Evolutionary conservation across 1,140 invertebrate genomes (phyloP), one percentile per base, ranked within the genome.

Genomic region (Aphaenogaster ashmeadi): DNA sequence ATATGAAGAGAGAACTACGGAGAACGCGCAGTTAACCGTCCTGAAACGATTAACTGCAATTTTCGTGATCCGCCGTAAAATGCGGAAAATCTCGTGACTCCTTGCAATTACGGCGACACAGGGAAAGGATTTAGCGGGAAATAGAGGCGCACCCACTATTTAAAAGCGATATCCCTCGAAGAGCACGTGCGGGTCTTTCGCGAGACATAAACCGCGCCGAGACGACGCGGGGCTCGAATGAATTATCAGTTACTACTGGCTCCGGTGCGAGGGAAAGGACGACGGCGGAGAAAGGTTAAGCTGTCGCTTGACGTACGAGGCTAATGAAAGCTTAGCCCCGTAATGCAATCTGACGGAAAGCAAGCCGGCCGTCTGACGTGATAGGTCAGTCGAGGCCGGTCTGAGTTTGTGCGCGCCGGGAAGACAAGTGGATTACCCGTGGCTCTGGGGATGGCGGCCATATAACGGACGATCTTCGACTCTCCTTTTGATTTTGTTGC

Each of bases 241-340:
- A 91, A 91, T 91, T 91, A 91, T 90, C 90, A 91, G 90, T 91
- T 88, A 83, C 89, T 78, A 84, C 83, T 88, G 74, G 69, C 54
- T 66, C 18, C 41, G 66, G 21, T 1, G 52, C 41, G 41, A 27
- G 21, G 27, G 87, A 66, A 38, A 52, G 52, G 56, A 11, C 50
- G n/a, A 81, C n/a, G 71, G 75, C 80, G 71, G 90, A 81, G 91
- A 92, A 90, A 92, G 91, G 92, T 93, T 93, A 92, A 93, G 92
- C 92, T 92, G 88, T 86, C 92, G 92, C 90, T 91, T 92, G 87
- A 88, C 88, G 77, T 91, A 90, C 91, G 89, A 91, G 90, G 92
- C 91, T 93, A 93, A 93, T 93, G 90, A 93, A 93, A 93, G 92
- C 90, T 93, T 93, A 93, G 87, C 90, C 83, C 54, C 88, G 92